phyloP scores from a whole-genome alignment of 2,797 vertebrate species.

The Trachops cirrhosus region DNA sequence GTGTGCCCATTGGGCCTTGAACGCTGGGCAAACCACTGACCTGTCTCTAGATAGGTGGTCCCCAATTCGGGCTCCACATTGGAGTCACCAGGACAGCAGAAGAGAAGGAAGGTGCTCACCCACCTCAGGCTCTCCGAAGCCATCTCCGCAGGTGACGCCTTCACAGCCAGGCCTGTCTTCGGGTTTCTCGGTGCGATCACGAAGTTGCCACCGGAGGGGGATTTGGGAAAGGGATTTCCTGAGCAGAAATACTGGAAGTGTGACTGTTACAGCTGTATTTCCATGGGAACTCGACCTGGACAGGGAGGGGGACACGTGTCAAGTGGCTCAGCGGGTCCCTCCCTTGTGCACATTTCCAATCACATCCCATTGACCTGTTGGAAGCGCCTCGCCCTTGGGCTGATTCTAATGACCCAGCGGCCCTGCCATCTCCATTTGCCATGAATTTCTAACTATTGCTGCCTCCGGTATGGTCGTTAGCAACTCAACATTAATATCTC shows the following conservation, averaged over 20 bases:
- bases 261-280: neutral
- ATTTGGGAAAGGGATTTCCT: neutral
- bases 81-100: neutral
- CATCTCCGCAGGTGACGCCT: neutral
- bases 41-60: neutral
- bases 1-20: neutral
- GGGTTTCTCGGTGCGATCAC: neutral
- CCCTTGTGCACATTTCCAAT: neutral
- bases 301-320: neutral
- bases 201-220: neutral
- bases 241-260: neutral
- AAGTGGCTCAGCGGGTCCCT: rapidly evolving
- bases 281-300: neutral
- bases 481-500: neutral
- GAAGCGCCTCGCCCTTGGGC: neutral
- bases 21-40: neutral
- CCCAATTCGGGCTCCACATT: neutral
- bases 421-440: conserved; percentile 34
- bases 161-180: neutral
- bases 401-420: neutral
- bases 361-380: neutral
- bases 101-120: neutral
- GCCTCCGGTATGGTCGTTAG: conserved; percentile 24
- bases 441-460: neutral
- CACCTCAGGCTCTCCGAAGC: neutral